Evolutionary conservation across 2,888 invertebrate species (phyloP), one percentile per base, ranked within the genome.

Genomic region (Eupithecia insigniata): DNA sequence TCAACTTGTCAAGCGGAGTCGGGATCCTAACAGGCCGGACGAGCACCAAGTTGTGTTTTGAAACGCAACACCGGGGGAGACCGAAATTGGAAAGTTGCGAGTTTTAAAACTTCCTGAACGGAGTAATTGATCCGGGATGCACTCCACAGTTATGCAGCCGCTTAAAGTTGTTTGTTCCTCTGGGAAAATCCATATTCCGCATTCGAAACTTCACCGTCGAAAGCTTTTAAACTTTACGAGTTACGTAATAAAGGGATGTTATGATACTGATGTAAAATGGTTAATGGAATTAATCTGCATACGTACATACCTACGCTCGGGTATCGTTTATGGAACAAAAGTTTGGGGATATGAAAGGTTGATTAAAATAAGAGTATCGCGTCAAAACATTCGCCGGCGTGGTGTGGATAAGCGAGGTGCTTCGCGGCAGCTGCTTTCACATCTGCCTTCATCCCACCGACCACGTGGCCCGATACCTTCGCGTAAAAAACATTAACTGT

Each of bases 401-500:
- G 7, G 46, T 2, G 80, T 83, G 90, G 87, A 90, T 90, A 90
- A 87, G 85, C 79, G 81, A 88, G 84, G 85, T 87, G 80, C 77
- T 76, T 73, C 60, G 69, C 51, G 70, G 87, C 93, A 93, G 93
- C 91, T 93, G 93, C 87, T 81, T 78, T 83, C 83, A 84, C 93
- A 93, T 92, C 93, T 93, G 93, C 88, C 87, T 83, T 84, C 84
- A 85, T 86, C 85, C 85, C 83, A 80, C 66, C 51, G 83, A 82
- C 83, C 89, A 87, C 87, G 89, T 85, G 88, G 84, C 81, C 82
- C 79, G 83, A 83, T 84, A 85, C 86, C 84, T 84, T 79, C 71
- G 78, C 80, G 78, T 84, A 85, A 87, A 90, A 88, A 89, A 87
- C 81, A 84, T 83, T 85, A 89, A 88, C 88, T 85, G 87, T 86